A percentile compares a stretch with the other conserved stretches of the same genome.
phyloP scores from a whole-genome alignment of 2,113 vertebrate genomes.

The Thomomys bottae region DNA sequence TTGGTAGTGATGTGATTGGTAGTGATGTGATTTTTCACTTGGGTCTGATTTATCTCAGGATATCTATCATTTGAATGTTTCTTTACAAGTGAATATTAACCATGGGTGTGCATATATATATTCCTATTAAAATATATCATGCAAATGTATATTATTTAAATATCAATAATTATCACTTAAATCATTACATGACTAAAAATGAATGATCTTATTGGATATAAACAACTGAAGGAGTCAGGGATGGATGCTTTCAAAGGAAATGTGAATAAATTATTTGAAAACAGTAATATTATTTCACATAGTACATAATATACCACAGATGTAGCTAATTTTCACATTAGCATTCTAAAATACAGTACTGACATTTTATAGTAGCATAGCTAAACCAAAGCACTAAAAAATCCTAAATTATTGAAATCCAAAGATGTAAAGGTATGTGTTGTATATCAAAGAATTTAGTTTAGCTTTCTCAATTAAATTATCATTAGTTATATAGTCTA shows the following conservation, averaged over 20 bases:
- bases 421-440: constrained; percentile 47
- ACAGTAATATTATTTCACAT: neutral
- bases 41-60: neutral
- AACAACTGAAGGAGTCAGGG: neutral
- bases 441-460: constrained; percentile 72
- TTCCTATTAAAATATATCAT: constrained; percentile 41
- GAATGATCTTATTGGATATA: neutral
- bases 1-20: constrained; percentile 18
- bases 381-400: neutral
- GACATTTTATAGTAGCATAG: constrained; percentile 40
- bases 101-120: neutral
- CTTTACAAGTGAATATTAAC: neutral
- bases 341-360: neutral
- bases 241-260: constrained; percentile 10
- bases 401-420: constrained; percentile 69
- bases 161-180: constrained; percentile 38
- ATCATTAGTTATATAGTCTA: constrained; percentile 78
- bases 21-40: constrained; percentile 2
- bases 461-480: constrained; percentile 81
- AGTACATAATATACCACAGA: neutral
- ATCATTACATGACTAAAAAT: constrained; percentile 31
- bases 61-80: constrained; percentile 34
- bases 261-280: constrained; percentile 19
- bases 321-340: neutral
- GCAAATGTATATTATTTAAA: constrained; percentile 37